Percentiles rank a stretch among this genome's conserved stretches.
phyloP scores from a whole-genome alignment of 1,140 invertebrate genomes.

The Chelonus insularis region DNA sequence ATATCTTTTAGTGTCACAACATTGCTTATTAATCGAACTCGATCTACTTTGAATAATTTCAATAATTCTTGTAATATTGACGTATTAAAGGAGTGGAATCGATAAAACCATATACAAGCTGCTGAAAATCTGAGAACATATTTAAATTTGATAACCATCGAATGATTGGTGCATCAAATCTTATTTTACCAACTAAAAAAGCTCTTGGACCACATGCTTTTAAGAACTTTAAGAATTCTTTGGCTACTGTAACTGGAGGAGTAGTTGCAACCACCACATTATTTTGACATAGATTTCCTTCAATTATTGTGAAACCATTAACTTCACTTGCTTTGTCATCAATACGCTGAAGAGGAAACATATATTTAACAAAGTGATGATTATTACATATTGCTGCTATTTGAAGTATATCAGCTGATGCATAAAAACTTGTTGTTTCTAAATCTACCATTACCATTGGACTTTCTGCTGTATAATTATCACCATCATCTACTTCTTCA shows the following conservation, averaged over 20 bases:
- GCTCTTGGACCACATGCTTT: conserved; percentile 16
- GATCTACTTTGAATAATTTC: neutral
- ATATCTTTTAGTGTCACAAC: neutral
- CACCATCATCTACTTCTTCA: neutral
- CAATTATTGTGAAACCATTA: conserved; percentile 1
- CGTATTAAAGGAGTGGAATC: conserved; percentile 12
- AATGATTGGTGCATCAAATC: conserved; percentile 14
- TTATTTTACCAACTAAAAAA: conserved; percentile 8
- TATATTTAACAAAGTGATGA: conserved; percentile 10
- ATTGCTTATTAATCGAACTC: neutral
- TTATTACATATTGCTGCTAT: conserved; percentile 14
- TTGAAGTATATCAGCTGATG: conserved; percentile 13
- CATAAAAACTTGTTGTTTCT: conserved; percentile 14
- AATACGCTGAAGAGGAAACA: conserved; percentile 16
- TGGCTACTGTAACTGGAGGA: neutral
- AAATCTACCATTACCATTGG: conserved; percentile 10
- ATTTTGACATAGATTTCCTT: conserved; percentile 3
- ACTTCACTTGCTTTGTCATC: conserved; percentile 6
- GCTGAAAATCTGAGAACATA: neutral
- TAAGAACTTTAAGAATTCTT: conserved; percentile 8
- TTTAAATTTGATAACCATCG: conserved; percentile 1
- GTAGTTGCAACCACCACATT: conserved; percentile 3
- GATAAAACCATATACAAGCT: conserved; percentile 9
- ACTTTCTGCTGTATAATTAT: conserved; percentile 1
- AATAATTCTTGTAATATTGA: conserved; percentile 13